Conservation (phyloP, 2,113 vertebrate genomes). For the Bufo gargarizans region DNA sequence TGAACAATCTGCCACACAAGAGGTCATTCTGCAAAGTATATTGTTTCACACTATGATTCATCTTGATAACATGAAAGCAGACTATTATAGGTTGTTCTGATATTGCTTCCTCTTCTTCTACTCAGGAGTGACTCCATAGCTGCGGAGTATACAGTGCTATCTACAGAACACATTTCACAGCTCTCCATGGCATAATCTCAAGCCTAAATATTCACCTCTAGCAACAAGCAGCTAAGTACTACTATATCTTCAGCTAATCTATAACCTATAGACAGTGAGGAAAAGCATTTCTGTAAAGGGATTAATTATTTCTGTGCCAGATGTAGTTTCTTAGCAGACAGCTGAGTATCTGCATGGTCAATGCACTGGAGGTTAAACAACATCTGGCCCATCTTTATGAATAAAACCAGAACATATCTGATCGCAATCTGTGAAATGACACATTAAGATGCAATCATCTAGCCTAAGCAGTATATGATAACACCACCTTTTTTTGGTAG, state of each 20-base stretch:
- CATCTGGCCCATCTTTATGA: neutral
- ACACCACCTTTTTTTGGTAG: neutral
- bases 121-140: neutral
- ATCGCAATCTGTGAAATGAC: slow-evolving; percentile 9
- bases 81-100: neutral
- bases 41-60: neutral
- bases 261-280: neutral
- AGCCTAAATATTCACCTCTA: neutral
- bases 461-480: neutral
- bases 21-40: too few relatives aligned
- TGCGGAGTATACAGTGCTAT: neutral
- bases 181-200: neutral
- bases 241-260: neutral
- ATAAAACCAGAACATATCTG: slow-evolving; percentile 1
- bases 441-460: neutral
- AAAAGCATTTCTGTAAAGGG: neutral
- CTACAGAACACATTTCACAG: neutral
- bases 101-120: neutral
- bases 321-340: neutral
- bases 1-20: too few relatives aligned
- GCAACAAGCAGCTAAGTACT: neutral
- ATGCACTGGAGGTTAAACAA: slow-evolving; percentile 1
- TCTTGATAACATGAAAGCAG: too few relatives aligned
- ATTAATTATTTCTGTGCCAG: neutral
- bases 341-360: neutral